These are phyloP conservation scores for Diploptera punctata DNA, from an alignment of 2,888 invertebrate genomes.

Conservation along the genomic window DNA sequence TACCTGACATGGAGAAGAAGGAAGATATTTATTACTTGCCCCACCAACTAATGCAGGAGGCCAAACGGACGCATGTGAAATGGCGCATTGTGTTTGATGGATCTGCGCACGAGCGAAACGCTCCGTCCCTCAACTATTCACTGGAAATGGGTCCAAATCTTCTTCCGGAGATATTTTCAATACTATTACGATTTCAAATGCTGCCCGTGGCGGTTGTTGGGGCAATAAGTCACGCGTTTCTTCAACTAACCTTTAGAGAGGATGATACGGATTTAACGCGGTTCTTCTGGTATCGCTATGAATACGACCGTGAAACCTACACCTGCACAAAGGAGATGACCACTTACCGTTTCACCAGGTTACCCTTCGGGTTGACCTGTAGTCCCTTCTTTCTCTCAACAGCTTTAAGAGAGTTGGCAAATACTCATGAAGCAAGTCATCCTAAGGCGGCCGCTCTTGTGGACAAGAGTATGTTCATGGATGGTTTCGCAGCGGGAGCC, in stretches of 20 bases:
- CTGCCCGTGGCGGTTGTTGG: not conserved
- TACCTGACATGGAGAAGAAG: not conserved
- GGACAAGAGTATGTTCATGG: not conserved
- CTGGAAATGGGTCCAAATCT: not conserved
- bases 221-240: not conserved
- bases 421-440: not conserved
- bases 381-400: not conserved
- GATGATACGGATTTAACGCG: not conserved
- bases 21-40: not conserved
- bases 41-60: not conserved
- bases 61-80: not conserved
- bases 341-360: not conserved
- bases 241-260: not conserved
- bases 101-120: not conserved
- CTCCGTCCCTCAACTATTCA: not conserved
- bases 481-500: conserved; percentile 2
- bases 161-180: not conserved
- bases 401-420: not conserved
- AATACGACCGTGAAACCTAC: not conserved
- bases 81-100: not conserved
- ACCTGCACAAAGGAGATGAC: not conserved
- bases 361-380: conserved; percentile 2
- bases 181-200: not conserved
- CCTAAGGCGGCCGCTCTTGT: not conserved
- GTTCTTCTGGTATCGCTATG: not conserved